Base-by-base conservation (phyloP, 2,888 invertebrate genomes). In the Xylophagus ater region DNA sequence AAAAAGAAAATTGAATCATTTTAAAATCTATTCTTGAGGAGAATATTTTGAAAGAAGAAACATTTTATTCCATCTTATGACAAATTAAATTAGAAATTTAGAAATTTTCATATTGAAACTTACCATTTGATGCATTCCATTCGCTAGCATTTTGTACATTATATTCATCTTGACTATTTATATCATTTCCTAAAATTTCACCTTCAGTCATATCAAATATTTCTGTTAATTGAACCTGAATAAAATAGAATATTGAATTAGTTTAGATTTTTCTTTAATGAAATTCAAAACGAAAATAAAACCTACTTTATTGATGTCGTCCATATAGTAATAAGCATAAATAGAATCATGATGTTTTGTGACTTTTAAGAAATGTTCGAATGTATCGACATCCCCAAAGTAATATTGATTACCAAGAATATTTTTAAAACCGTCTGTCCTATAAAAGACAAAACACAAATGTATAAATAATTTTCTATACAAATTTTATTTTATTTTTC, bases 301-400 rank as follows among this genome's bases (percentile, higher is more conserved):
- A 29, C 54, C 51, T 59, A 80, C 81, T 71, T 85, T 81, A 62
- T 87, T 85, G 53, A 86, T 77, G 51, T 82, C 80, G 59, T 90
- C 89, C 59, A 85, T 76, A 60, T 90, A 93, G 65, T 92, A 90
- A 66, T 86, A 93, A 1, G 88, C 83, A 70, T 92, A 84, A 12
- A 65, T 69, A 1, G 90, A 83, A 51, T 93, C 92, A 55, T 90
- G 87, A 51, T 86, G 80, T 30, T 81, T 71, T 37, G 89, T 87
- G 50, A 84, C 85, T 65, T 75, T 73, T 32, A 78, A 67, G 49
- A 79, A 76, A 56, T 80, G 77, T 47, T 80, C 80, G 57, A 78
- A 79, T 20, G 79, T 72, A 56, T 80, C 80, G 12, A 12, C 10
- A n/a, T 26, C 26, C n/a, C 7, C 5, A 12, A n/a, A n/a, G n/a